Base-by-base conservation (phyloP, 1,140 invertebrate species). In the Ceratosolen fusciceps region DNA sequence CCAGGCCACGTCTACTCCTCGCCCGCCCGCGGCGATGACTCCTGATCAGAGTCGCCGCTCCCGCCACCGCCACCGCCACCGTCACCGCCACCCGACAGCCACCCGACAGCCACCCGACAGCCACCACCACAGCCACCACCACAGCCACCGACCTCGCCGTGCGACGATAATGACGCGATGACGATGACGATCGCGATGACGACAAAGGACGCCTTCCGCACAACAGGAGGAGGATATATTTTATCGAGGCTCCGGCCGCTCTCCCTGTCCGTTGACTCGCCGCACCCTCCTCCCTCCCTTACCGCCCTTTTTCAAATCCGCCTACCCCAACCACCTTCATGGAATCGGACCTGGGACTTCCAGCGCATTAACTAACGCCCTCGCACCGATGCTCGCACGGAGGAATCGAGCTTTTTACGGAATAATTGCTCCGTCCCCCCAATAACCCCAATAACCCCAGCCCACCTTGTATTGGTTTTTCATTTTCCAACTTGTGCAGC, bases 1-100 rank as follows among this genome's bases (percentile, higher is more conserved):
- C 54, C 62, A 29, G 37, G 47, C 31, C 9, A 39, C 60, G 52
- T 54, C 74, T 39, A 56, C 74, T 56, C 74, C 31, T 7, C 14
- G 21, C 26, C n/a, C n/a, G n/a, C n/a, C n/a, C n/a, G n/a, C n/a
- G n/a, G n/a, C n/a, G n/a, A n/a, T n/a, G n/a, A n/a, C n/a, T n/a
- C n/a, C n/a, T n/a, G n/a, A n/a, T n/a, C n/a, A n/a, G n/a, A n/a
- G n/a, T n/a, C n/a, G n/a, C n/a, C n/a, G n/a, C n/a, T n/a, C n/a
- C n/a, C n/a, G n/a, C n/a, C n/a, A n/a, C n/a, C n/a, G n/a, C n/a
- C n/a, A n/a, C n/a, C n/a, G n/a, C n/a, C n/a, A n/a, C n/a, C n/a
- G n/a, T n/a, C n/a, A 19, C 34, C 70, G 21, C 24, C 47, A 26
- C 47, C 47, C 1, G 43, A 9, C 24, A 14, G 9, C 26, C 43